A percentile compares a stretch with the other conserved stretches of the same genome.
Evolutionary conservation across 2,888 invertebrate genomes (phyloP).

Genomic region (Chrysolina haemoptera): DNA sequence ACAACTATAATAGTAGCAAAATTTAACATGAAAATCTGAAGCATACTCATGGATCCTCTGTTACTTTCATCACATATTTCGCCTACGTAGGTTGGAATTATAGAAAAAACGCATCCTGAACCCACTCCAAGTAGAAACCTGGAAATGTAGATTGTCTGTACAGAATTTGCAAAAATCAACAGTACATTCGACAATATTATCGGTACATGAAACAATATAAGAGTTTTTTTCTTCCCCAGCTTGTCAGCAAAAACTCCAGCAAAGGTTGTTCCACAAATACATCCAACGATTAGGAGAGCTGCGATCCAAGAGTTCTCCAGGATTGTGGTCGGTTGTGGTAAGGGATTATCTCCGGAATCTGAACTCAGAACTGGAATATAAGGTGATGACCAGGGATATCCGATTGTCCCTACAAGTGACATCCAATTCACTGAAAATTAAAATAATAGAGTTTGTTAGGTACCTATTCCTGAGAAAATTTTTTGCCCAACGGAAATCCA

Average conservation of each 20-base stretch:
- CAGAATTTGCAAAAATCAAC: conserved; percentile 49
- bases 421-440: conserved; percentile 55
- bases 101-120: conserved; percentile 79
- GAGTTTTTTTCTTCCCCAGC: conserved; percentile 77
- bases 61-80: conserved; percentile 86
- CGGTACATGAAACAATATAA: conserved; percentile 77
- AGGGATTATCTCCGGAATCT: conserved; percentile 51
- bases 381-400: conserved; percentile 58
- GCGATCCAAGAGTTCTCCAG: conserved; percentile 58
- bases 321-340: conserved; percentile 49
- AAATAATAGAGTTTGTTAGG: background rate
- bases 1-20: conserved; percentile 49
- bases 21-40: conserved; percentile 47
- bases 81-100: conserved; percentile 87
- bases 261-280: conserved; percentile 55
- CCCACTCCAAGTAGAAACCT: conserved; percentile 76
- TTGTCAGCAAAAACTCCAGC: conserved; percentile 50
- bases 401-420: conserved; percentile 52
- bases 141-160: conserved; percentile 69
- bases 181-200: conserved; percentile 72
- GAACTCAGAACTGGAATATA: conserved; percentile 54
- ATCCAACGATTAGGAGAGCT: conserved; percentile 56
- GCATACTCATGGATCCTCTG: conserved; percentile 72
- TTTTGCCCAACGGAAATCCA: too few relatives aligned
- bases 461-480: too few relatives aligned